Evolutionary conservation across 2,888 invertebrate genomes (phyloP).

Genomic region (Chloromyia formosa): DNA sequence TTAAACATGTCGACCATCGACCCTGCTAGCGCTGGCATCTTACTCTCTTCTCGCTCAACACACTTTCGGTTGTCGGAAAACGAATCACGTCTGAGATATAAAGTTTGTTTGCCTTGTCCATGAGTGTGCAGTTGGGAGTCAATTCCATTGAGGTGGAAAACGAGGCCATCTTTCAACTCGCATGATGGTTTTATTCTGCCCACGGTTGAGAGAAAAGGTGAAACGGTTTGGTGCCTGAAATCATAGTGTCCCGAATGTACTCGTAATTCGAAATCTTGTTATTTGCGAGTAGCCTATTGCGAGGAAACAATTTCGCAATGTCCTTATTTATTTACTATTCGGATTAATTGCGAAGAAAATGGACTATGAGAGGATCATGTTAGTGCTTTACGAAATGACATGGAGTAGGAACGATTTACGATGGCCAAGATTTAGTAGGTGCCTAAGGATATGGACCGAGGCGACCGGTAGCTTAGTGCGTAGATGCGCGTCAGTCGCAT

Average conservation of each 20-base stretch:
- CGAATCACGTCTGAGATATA: constrained; percentile 21
- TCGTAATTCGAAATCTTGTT: constrained; percentile 14
- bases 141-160: constrained; percentile 30
- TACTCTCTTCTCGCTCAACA: too few species aligned
- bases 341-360: constrained; percentile 18
- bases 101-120: neutral
- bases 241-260: constrained; percentile 9
- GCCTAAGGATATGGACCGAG: too few species aligned
- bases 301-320: constrained; percentile 7
- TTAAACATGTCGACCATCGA: neutral
- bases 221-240: constrained; percentile 6
- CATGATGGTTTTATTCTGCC: neutral
- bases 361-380: constrained; percentile 29
- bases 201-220: constrained; percentile 13
- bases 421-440: constrained; percentile 18
- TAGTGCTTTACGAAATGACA: constrained; percentile 33
- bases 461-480: too few species aligned
- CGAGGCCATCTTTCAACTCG: constrained; percentile 7
- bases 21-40: too few species aligned
- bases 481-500: too few species aligned
- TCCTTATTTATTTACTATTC: constrained; percentile 32
- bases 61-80: neutral
- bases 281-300: neutral
- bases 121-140: too few species aligned
- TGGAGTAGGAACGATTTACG: constrained; percentile 29